A percentile compares a stretch with the other conserved stretches of the same genome.
Conservation (phyloP, 2,797 vertebrate genomes). For the Coracias cyanogaster region DNA sequence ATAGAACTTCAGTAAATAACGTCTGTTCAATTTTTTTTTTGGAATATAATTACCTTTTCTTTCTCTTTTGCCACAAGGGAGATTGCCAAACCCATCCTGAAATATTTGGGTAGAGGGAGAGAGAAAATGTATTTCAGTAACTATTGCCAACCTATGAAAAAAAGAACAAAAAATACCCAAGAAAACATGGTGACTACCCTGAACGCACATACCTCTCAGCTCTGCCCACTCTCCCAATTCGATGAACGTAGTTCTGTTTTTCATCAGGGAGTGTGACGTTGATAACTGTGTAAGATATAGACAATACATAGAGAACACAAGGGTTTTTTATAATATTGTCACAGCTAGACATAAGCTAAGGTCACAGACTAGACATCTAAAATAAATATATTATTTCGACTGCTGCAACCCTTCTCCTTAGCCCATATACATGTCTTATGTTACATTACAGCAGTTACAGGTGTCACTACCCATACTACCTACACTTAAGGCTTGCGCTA, state of each 20-base stretch:
- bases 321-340: not conserved
- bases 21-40: not conserved
- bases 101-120: slow-evolving; percentile 1
- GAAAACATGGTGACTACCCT: not conserved
- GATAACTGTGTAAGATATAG: slow-evolving; percentile 81
- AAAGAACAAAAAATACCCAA: not conserved
- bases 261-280: slow-evolving; percentile 98
- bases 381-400: not conserved
- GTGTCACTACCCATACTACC: not conserved
- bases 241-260: slow-evolving; percentile 98
- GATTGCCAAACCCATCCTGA: slow-evolving; percentile 97
- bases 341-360: not conserved
- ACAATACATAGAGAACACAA: not conserved
- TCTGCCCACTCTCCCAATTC: slow-evolving; percentile 96
- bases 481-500: not conserved
- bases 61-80: slow-evolving; percentile 97
- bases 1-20: not conserved
- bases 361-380: not conserved
- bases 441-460: not conserved
- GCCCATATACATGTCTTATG: not conserved
- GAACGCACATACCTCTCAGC: slow-evolving; percentile 87
- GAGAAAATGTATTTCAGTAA: not conserved
- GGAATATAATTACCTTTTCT: slow-evolving; percentile 87
- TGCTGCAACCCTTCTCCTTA: not conserved
- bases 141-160: not conserved